Conservation (phyloP, 1,140 invertebrate genomes). For the Brachionus sp. region DNA sequence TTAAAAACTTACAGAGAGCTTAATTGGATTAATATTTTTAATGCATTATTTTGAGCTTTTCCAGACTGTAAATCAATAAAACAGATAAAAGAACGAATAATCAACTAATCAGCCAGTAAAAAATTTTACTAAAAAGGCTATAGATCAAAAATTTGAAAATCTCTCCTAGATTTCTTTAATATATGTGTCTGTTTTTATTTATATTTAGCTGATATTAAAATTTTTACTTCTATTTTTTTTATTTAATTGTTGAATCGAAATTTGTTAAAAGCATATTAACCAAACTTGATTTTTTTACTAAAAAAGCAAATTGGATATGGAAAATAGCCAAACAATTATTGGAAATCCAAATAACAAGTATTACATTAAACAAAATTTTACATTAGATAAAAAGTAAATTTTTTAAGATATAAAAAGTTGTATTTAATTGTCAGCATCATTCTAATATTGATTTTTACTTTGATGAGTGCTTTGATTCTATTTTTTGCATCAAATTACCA, state of each 20-base stretch:
- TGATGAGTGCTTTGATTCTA: background rate
- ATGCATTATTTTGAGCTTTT: background rate
- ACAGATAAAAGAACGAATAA: background rate
- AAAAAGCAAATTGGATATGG: background rate
- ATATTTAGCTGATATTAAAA: background rate
- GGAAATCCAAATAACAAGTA: background rate
- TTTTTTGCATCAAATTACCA: background rate
- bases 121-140: background rate
- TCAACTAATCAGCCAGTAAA: background rate
- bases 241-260: background rate
- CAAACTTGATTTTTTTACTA: background rate
- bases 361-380: background rate
- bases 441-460: background rate
- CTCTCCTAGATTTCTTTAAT: too few species aligned
- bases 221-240: background rate
- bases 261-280: background rate
- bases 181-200: background rate
- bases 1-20: background rate
- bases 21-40: background rate
- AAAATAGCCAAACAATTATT: background rate
- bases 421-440: background rate
- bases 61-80: background rate
- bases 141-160: background rate
- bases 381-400: background rate
- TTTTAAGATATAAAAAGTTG: background rate